A percentile compares a stretch with the other conserved stretches of the same genome.
phyloP scores from a whole-genome alignment of 1,140 invertebrate species.

The Thereuonema tuberculata region DNA sequence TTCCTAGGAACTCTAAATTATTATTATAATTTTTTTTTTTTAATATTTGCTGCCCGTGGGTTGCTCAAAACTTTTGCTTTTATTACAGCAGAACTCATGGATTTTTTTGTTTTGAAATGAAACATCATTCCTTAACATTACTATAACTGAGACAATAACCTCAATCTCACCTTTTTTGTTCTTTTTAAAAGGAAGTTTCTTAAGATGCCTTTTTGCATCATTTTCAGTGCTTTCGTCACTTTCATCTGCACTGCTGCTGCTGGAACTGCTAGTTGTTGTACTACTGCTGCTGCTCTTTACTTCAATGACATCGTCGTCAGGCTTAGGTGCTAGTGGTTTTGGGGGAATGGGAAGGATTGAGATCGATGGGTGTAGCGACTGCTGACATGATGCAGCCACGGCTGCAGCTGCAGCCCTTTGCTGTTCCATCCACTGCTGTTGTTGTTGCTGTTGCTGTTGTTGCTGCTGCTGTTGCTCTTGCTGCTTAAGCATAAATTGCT shows the following conservation, averaged over 20 bases:
- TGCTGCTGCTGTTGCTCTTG: background rate
- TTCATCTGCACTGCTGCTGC: background rate
- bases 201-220: background rate
- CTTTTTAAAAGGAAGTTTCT: background rate
- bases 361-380: too few species aligned
- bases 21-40: too few species aligned
- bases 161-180: background rate
- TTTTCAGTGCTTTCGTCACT: background rate
- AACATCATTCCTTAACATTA: too few species aligned
- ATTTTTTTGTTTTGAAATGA: too few species aligned
- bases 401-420: background rate
- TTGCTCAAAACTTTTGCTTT: too few species aligned
- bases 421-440: constrained; percentile 6
- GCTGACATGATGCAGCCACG: too few species aligned
- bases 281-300: background rate
- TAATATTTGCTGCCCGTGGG: too few species aligned
- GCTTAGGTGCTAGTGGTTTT: background rate
- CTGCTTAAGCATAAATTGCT: constrained; percentile 25
- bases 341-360: too few species aligned
- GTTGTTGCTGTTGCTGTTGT: background rate
- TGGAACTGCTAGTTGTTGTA: too few species aligned
- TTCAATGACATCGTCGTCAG: background rate
- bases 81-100: too few species aligned
- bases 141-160: too few species aligned
- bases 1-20: too few species aligned